phyloP scores from a whole-genome alignment of 1,140 invertebrate species.

The Cotesia chilonis region DNA sequence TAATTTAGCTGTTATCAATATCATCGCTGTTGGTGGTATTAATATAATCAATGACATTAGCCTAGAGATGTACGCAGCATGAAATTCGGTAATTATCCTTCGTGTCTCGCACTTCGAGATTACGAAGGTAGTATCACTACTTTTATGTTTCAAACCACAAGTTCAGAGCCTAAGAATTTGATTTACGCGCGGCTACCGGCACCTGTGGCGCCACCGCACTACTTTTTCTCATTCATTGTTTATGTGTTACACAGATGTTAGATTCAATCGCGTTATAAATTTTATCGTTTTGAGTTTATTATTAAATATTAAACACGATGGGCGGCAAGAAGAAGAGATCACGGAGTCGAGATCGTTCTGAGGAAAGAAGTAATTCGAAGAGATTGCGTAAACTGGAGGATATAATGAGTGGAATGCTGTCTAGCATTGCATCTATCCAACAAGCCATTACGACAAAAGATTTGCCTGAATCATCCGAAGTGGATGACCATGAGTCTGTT shows the following conservation, averaged over 20 bases:
- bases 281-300: not conserved
- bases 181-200: too few relatives aligned
- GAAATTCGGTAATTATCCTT: not conserved
- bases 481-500: not conserved
- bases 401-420: not conserved
- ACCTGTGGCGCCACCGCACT: not conserved
- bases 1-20: too few relatives aligned
- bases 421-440: constrained; percentile 10
- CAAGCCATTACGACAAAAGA: not conserved
- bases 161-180: constrained; percentile 12
- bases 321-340: constrained; percentile 16
- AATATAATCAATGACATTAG: too few relatives aligned
- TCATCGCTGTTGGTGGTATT: too few relatives aligned
- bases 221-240: constrained; percentile 11
- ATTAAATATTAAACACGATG: not conserved
- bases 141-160: constrained; percentile 16
- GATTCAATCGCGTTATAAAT: constrained; percentile 1
- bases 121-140: constrained; percentile 8
- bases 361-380: not conserved
- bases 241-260: constrained; percentile 14
- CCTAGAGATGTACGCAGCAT: too few relatives aligned
- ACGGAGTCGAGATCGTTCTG: constrained; percentile 9
- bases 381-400: constrained; percentile 6
- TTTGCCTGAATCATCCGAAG: not conserved
- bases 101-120: constrained; percentile 4